A percentile compares a stretch with the other conserved stretches of the same genome.
phyloP scores from a whole-genome alignment of 2,888 invertebrate genomes.

The Ischnus inquisitorius region DNA sequence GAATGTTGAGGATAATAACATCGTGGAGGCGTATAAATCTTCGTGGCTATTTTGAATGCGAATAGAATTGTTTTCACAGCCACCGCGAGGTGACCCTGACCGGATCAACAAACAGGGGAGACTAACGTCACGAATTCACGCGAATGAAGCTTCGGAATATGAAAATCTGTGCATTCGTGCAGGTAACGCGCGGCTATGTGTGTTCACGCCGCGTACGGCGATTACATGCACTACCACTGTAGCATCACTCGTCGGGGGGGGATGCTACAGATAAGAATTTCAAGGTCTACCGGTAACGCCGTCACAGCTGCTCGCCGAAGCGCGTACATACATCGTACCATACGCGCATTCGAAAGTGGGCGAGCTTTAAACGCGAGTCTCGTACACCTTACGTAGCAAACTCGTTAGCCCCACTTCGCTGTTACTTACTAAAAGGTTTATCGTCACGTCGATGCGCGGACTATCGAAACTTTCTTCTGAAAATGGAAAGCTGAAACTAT shows the following conservation, averaged over 20 bases:
- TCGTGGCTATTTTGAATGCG: neutral
- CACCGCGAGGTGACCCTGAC: neutral
- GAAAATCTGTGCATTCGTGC: no score
- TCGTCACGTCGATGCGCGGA: neutral
- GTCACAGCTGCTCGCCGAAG: slow-evolving; percentile 32
- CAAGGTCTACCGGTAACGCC: slow-evolving; percentile 37
- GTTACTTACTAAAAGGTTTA: slow-evolving; percentile 14
- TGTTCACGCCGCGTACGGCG: neutral
- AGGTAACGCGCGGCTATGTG: neutral
- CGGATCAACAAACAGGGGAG: neutral
- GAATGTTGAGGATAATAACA: neutral
- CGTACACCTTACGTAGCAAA: neutral
- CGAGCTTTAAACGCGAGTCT: neutral
- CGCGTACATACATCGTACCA: neutral
- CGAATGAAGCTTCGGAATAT: neutral
- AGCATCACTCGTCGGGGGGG: neutral
- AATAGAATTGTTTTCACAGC: neutral
- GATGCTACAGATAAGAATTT: slow-evolving; percentile 14
- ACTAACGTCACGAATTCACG: neutral
- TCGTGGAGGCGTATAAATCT: neutral
- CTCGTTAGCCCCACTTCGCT: neutral
- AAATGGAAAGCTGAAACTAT: no score
- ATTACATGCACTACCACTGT: neutral
- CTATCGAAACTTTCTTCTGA: neutral
- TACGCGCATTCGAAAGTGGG: slow-evolving; percentile 18